Base-by-base conservation (phyloP, 2,113 vertebrate species). In the Actinemys pallida region DNA sequence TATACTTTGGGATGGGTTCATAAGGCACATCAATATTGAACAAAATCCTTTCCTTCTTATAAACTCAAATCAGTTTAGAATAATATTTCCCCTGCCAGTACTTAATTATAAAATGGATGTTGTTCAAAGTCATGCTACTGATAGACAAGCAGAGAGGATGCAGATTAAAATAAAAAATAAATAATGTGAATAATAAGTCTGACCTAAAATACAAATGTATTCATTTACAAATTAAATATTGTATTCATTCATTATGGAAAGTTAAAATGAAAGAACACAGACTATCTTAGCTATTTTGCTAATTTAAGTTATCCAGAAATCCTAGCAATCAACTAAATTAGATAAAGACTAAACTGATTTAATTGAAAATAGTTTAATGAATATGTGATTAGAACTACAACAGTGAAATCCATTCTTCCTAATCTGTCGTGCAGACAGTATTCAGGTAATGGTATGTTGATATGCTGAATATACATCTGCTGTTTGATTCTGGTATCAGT, bases 401-500 rank as follows among this genome's bases (percentile, higher is more conserved):
- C 22, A 94, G 49, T 85, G 47, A 79, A 82, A 76, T 78, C 27
- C 9, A 4, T 56, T 92, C 39, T 92, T 95, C 10, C 8, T 49
- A 19, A 53, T 82, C 16, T 2, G 3, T 8, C 82, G 10, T 29
- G 42, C 14, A 87, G 39, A 88, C 54, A 86, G n/a, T 16, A 56
- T 49, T 69, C 6, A 19, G 53, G 13, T 54, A 91, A 11, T 49
- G 5, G 10, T 39, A 52, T 45, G 92, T 87, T 96, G 42, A 62
- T 78, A 5, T 19, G 25, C 24, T 95, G 39, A 45, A 59, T 72
- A 11, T 42, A 24, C 22, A 31, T 12, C 35, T 97, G 52, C 8
- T 45, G 56, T 88, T 69, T 56, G 84, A 89, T 62, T 80, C 82
- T 45, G 87, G 9, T 90, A 96, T 83, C 96, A 65, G 5, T 86